These are phyloP conservation scores for Eurois occulta DNA, from an alignment of 2,888 invertebrate genomes.

Conservation along the genomic window DNA sequence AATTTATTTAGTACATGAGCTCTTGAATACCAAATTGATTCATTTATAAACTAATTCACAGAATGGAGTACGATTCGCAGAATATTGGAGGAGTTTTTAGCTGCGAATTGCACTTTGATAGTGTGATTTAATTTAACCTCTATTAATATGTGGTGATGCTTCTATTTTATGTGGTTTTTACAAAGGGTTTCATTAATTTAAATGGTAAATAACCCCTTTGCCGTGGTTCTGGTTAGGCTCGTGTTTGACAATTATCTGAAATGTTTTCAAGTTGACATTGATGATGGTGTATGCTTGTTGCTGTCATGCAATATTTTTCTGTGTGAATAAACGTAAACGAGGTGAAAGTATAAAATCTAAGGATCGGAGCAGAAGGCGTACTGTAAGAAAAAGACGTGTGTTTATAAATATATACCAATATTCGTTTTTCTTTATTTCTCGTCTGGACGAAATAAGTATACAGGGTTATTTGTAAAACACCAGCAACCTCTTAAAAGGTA, in stretches of 20 bases:
- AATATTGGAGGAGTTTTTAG: conserved; percentile 4
- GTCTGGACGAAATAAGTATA: too few species aligned
- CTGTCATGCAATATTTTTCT: background rate
- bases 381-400: background rate
- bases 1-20: conserved; percentile 54
- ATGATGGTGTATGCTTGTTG: background rate
- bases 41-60: conserved; percentile 30
- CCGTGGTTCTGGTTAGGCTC: background rate
- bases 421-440: too few species aligned
- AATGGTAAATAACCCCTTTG: background rate
- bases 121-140: background rate
- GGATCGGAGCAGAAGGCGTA: background rate
- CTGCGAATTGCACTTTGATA: conserved; percentile 11
- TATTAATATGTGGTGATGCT: background rate
- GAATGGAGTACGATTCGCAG: background rate
- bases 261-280: background rate
- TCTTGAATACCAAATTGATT: conserved; percentile 53
- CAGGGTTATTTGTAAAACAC: too few species aligned
- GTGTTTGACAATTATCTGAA: background rate
- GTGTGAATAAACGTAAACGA: background rate
- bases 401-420: too few species aligned
- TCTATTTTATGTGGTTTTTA: background rate
- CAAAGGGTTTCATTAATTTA: background rate
- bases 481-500: too few species aligned
- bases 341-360: background rate